These are phyloP conservation scores for Thereva nobilitata DNA, from an alignment of 2,888 invertebrate genomes.

Conservation along the genomic window DNA sequence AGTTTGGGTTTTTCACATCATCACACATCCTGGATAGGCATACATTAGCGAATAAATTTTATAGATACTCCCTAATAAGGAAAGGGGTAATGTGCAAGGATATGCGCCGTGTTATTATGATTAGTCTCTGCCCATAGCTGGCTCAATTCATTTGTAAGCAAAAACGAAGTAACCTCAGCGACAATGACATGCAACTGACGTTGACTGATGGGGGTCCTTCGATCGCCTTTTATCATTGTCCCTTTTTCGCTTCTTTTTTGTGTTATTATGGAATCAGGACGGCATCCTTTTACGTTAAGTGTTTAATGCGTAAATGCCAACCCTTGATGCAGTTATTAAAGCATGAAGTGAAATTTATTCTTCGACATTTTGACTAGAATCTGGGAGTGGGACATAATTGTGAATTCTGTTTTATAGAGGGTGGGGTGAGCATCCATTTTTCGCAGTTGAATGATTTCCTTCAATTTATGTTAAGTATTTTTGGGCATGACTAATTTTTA, in stretches of 20 bases:
- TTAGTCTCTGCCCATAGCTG: constrained; percentile 14
- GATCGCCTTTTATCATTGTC: constrained; percentile 19
- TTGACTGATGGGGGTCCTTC: constrained; percentile 27
- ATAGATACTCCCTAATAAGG: constrained; percentile 23
- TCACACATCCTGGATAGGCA: constrained; percentile 19
- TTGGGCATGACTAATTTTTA: not conserved
- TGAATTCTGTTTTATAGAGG: not conserved
- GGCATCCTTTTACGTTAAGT: constrained; percentile 14
- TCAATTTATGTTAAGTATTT: not conserved
- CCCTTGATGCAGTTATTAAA: not conserved
- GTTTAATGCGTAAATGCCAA: constrained; percentile 11
- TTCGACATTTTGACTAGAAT: constrained; percentile 14
- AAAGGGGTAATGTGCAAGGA: constrained; percentile 14
- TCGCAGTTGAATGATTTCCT: constrained; percentile 23
- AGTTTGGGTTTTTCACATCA: constrained; percentile 30
- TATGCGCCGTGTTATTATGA: constrained; percentile 18
- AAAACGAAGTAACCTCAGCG: constrained; percentile 1
- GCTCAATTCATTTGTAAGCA: constrained; percentile 11
- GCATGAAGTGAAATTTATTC: constrained; percentile 11
- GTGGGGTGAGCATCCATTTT: constrained; percentile 21
- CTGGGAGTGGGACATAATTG: not conserved
- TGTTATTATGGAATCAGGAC: constrained; percentile 9
- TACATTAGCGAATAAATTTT: not conserved
- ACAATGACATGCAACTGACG: constrained; percentile 25
- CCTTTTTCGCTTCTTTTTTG: constrained; percentile 15